Conservation (phyloP, 2,797 vertebrate species). For the Pseudochirops cupreus region DNA sequence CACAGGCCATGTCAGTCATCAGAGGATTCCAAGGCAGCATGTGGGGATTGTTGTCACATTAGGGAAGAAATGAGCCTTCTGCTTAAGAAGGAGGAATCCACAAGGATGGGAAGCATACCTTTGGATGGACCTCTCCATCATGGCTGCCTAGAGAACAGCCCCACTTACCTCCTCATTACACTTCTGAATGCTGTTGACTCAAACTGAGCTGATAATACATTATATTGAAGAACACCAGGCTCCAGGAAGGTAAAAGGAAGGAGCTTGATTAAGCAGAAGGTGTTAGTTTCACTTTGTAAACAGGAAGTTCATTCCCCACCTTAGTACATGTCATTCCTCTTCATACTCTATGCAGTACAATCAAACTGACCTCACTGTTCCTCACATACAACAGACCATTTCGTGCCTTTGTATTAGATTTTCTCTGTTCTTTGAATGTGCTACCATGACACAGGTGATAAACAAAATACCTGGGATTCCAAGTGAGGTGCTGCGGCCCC, state of each 20-base stretch:
- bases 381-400: background rate
- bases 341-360: background rate
- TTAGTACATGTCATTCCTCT: background rate
- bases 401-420: background rate
- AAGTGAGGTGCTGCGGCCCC: background rate
- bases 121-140: background rate
- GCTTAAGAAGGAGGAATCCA: background rate
- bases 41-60: background rate
- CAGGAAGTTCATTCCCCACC: background rate
- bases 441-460: background rate
- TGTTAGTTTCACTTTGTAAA: background rate
- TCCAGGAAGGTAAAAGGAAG: background rate
- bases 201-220: background rate
- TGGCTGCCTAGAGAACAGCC: background rate
- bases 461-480: background rate
- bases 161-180: background rate
- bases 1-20: background rate
- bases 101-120: background rate
- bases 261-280: background rate
- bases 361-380: background rate
- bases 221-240: background rate
- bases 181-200: background rate
- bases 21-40: background rate
- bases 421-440: background rate
- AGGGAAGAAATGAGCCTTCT: background rate